phyloP scores from a whole-genome alignment of 2,113 vertebrate genomes.

The Sisor rabdophorus region DNA sequence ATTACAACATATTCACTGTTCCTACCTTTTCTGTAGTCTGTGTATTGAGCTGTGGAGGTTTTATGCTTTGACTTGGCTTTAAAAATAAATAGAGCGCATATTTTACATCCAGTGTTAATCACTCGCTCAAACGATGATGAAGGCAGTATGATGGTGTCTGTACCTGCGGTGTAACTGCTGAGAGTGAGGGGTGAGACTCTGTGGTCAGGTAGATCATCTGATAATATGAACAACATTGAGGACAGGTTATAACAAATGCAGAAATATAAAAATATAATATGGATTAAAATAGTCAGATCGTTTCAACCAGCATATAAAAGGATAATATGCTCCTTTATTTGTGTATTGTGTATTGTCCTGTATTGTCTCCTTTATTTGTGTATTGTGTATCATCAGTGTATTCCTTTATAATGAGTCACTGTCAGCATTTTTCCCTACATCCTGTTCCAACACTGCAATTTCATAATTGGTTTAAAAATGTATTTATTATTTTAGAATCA shows the following conservation, averaged over 20 bases:
- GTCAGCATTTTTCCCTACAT: neutral
- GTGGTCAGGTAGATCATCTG: slow-evolving; percentile 37
- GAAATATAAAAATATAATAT: no score
- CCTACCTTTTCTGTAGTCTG: slow-evolving; percentile 58
- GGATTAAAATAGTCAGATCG: no score
- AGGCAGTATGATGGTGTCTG: neutral
- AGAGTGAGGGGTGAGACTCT: slow-evolving; percentile 4
- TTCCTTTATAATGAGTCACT: neutral
- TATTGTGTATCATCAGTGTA: neutral
- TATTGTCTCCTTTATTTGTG: no score
- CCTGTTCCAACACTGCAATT: no score
- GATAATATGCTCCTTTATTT: no score
- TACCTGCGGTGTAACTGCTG: slow-evolving; percentile 50
- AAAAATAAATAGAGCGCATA: slow-evolving; percentile 20
- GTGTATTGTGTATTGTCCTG: no score
- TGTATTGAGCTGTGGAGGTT: slow-evolving; percentile 38
- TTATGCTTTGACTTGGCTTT: slow-evolving; percentile 41
- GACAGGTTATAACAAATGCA: neutral
- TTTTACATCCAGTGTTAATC: neutral
- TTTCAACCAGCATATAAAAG: no score
- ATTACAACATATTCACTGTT: neutral
- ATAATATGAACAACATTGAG: neutral
- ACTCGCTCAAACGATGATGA: neutral
- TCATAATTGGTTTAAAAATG: neutral
- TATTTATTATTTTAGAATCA: neutral